Evolutionary conservation across 2,888 invertebrate genomes (phyloP).

Genomic region (Catocala nupta): DNA sequence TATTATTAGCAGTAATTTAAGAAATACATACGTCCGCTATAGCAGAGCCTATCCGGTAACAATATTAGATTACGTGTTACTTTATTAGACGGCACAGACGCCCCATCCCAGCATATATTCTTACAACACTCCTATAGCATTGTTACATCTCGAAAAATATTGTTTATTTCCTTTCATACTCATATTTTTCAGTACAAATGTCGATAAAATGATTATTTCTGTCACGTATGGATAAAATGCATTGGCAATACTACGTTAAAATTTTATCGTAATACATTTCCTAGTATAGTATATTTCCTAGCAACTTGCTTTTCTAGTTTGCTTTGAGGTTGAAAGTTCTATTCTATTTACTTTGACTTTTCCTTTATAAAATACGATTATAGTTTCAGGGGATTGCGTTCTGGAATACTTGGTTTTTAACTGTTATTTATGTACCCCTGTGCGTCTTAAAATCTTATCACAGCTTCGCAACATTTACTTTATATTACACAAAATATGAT

Average conservation of each 20-base stretch:
- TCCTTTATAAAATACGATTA: no score
- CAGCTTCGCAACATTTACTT: no score
- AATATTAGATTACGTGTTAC: conserved; percentile 19
- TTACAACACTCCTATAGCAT: conserved; percentile 7
- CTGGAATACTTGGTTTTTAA: no score
- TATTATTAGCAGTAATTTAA: not conserved
- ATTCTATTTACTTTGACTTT: no score
- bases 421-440: no score
- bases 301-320: no score
- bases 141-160: conserved; percentile 8
- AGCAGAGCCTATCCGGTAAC: not conserved
- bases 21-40: not conserved
- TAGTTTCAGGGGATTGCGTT: no score
- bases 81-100: conserved; percentile 12
- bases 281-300: no score
- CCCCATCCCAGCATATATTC: conserved; percentile 25
- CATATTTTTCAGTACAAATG: not conserved
- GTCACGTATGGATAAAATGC: not conserved
- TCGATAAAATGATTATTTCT: not conserved
- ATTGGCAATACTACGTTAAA: not conserved
- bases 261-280: not conserved
- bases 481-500: no score
- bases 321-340: no score
- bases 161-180: conserved; percentile 7
- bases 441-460: no score